A percentile compares a stretch with the other conserved stretches of the same genome.
Evolutionary conservation across 1,140 invertebrate species (phyloP).

Genomic region (Drosophila pectinifera): DNA sequence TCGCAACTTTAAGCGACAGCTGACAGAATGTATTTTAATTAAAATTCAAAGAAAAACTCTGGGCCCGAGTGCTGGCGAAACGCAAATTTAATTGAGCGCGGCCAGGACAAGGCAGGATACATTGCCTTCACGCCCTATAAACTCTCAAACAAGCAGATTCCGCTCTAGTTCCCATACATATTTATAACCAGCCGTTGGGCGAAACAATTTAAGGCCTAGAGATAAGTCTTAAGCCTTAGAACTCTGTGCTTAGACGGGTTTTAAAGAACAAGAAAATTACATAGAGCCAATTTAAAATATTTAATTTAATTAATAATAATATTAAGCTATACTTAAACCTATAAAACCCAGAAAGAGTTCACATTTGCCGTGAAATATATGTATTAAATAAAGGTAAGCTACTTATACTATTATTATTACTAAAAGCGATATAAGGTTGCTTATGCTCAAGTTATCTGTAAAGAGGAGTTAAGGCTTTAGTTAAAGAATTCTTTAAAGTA

Average conservation of each 20-base stretch:
- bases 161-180: constrained; percentile 14
- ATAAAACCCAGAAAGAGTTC: not conserved
- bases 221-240: constrained; percentile 5
- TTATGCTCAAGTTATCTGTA: too few relatives aligned
- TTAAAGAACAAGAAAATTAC: not conserved
- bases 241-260: not conserved
- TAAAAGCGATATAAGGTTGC: too few relatives aligned
- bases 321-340: not conserved
- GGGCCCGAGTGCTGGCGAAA: constrained; percentile 21
- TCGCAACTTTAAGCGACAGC: constrained; percentile 67
- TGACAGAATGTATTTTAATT: constrained; percentile 75
- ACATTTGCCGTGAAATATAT: too few relatives aligned
- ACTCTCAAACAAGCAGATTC: constrained; percentile 42
- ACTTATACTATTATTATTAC: too few relatives aligned
- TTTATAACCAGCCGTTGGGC: constrained; percentile 1
- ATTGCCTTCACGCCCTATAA: constrained; percentile 40
- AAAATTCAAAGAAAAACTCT: constrained; percentile 64
- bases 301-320: not conserved
- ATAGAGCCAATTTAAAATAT: not conserved
- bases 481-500: not conserved
- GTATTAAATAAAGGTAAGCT: not conserved
- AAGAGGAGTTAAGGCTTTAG: too few relatives aligned
- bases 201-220: not conserved
- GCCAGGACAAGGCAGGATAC: constrained; percentile 44
- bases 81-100: constrained; percentile 61